These are phyloP conservation scores for Hippocampus guttulatus DNA, from an alignment of 2,113 vertebrate genomes.

Conservation along the genomic window DNA sequence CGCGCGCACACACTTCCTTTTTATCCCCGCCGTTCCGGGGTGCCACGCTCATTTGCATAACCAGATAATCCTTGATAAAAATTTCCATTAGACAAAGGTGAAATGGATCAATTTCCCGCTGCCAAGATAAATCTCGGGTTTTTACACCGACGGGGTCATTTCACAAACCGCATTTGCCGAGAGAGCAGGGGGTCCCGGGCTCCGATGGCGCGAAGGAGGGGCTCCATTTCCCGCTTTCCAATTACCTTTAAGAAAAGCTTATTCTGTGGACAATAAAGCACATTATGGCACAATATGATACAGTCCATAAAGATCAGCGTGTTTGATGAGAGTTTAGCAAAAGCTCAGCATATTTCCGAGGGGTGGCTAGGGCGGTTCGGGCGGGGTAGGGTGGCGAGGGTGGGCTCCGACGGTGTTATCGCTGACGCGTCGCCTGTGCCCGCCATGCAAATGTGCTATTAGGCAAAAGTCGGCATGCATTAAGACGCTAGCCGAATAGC, in stretches of 20 bases:
- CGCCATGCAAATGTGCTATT: slow-evolving; percentile 76
- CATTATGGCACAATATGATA: slow-evolving; percentile 99
- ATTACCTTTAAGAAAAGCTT: slow-evolving; percentile 99
- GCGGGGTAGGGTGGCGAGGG: neutral
- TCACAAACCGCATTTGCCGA: slow-evolving; percentile 96
- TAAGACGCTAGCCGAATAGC: slow-evolving; percentile 72
- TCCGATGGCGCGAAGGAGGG: slow-evolving; percentile 76
- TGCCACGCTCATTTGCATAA: slow-evolving; percentile 98
- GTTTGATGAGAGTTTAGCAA: slow-evolving; percentile 99
- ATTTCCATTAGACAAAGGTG: slow-evolving; percentile 99
- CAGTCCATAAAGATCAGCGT: slow-evolving; percentile 99
- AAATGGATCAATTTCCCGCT: slow-evolving; percentile 99
- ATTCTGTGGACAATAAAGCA: slow-evolving; percentile 99
- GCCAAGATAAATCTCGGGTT: slow-evolving; percentile 99
- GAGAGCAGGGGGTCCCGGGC: slow-evolving; percentile 59
- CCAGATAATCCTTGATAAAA: slow-evolving; percentile 99
- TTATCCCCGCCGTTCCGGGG: slow-evolving; percentile 77
- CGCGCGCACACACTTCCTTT: slow-evolving; percentile 15
- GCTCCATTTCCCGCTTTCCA: slow-evolving; percentile 97
- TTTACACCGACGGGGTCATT: slow-evolving; percentile 98
- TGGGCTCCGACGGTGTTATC: slow-evolving; percentile 81
- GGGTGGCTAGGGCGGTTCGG: neutral
- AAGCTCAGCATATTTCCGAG: slow-evolving; percentile 97
- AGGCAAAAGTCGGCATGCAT: slow-evolving; percentile 73
- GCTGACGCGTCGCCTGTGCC: slow-evolving; percentile 73